These are phyloP conservation scores for Olivierus martensii DNA, from an alignment of 1,140 invertebrate species.

Conservation along the genomic window DNA sequence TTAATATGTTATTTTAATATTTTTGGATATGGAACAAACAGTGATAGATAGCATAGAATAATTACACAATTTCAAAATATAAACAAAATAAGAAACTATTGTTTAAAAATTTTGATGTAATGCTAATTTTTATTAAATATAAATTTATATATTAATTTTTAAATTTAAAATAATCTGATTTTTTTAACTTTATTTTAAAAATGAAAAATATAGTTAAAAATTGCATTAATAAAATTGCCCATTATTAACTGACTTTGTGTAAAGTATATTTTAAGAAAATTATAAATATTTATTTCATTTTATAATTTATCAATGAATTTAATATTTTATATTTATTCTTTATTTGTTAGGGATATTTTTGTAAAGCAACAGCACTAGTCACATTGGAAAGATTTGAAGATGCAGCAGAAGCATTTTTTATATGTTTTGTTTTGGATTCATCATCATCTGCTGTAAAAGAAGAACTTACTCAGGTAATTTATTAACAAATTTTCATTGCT, in stretches of 20 bases:
- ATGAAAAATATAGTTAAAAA: no score
- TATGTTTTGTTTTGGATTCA: conserved; percentile 41
- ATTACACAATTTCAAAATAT: not conserved
- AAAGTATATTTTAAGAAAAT: no score
- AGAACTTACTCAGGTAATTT: conserved; percentile 35
- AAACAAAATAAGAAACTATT: no score
- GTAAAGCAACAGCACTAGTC: conserved; percentile 45
- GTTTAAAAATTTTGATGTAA: no score
- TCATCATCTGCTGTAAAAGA: conserved; percentile 33
- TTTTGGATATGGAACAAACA: not conserved
- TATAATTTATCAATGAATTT: not conserved
- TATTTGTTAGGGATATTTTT: conserved; percentile 46
- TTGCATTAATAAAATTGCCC: no score
- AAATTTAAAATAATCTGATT: no score
- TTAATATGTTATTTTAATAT: no score
- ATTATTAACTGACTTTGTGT: no score
- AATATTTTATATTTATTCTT: not conserved
- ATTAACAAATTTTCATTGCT: not conserved
- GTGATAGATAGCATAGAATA: not conserved
- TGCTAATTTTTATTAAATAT: no score
- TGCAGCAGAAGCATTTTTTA: conserved; percentile 46
- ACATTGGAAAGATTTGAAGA: conserved; percentile 49
- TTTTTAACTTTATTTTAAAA: no score
- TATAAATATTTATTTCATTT: no score
- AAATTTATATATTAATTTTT: no score